Conservation (phyloP, 1,140 invertebrate genomes). For the Pantala flavescens region DNA sequence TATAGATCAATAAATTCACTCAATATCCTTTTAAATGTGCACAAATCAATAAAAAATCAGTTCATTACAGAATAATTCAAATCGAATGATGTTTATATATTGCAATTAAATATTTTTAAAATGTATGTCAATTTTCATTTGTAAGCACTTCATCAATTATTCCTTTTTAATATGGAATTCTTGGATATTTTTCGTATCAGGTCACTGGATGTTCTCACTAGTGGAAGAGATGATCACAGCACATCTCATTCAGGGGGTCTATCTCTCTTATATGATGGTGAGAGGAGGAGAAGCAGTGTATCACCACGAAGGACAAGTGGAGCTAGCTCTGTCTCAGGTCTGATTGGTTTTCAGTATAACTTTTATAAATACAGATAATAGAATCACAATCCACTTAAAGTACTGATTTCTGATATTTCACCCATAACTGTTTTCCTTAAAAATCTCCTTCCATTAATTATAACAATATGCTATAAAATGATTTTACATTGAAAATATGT, state of each 20-base stretch:
- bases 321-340: slow-evolving; percentile 59
- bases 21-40: too few relatives aligned
- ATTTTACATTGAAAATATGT: too few relatives aligned
- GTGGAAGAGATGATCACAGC: slow-evolving; percentile 28
- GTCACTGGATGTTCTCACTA: slow-evolving; percentile 35
- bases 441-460: not conserved
- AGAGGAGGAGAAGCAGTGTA: slow-evolving; percentile 36
- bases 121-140: too few relatives aligned
- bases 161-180: not conserved
- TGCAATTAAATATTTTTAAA: too few relatives aligned
- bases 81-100: too few relatives aligned
- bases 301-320: slow-evolving; percentile 44
- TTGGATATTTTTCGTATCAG: slow-evolving; percentile 23
- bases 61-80: too few relatives aligned
- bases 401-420: not conserved
- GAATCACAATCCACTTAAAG: not conserved
- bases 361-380: not conserved
- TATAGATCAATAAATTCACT: too few relatives aligned
- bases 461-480: too few relatives aligned
- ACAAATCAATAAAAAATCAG: too few relatives aligned
- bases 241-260: slow-evolving; percentile 28
- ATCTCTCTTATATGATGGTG: slow-evolving; percentile 32
- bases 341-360: not conserved
- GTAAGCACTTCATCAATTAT: too few relatives aligned
- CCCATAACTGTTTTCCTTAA: not conserved